These are phyloP conservation scores for Acleris cristana DNA, from an alignment of 2,888 invertebrate genomes.

Conservation along the genomic window DNA sequence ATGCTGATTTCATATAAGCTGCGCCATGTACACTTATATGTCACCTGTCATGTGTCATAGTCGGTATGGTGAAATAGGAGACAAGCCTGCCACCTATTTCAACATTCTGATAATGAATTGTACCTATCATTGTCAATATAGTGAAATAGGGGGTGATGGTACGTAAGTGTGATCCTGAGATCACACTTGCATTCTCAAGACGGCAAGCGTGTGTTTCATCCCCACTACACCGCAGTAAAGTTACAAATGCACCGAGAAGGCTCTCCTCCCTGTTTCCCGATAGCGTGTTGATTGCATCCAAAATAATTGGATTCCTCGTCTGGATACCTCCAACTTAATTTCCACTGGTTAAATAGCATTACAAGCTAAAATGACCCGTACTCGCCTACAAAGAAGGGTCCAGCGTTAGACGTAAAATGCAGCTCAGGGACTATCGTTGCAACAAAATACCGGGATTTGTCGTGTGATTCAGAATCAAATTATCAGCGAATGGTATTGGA, in stretches of 20 bases:
- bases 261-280: conserved; percentile 44
- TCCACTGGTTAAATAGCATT: not conserved
- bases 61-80: no score
- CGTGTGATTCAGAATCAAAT: conserved; percentile 51
- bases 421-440: not conserved
- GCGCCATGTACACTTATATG: no score
- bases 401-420: not conserved
- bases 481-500: conserved; percentile 43
- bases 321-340: conserved; percentile 38
- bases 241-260: not conserved
- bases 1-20: no score
- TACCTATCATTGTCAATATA: no score
- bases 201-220: not conserved
- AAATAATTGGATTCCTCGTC: conserved; percentile 70
- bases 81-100: no score
- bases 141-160: no score
- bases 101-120: no score
- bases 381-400: conserved; percentile 15
- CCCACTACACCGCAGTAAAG: not conserved
- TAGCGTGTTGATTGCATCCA: conserved; percentile 68
- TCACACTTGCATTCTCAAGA: no score
- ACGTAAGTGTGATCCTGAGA: no score
- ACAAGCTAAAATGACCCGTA: conserved; percentile 34
- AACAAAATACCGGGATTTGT: conserved; percentile 30
- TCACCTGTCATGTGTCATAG: no score